A percentile compares a stretch with the other conserved stretches of the same genome.
phyloP scores from a whole-genome alignment of 2,113 vertebrate genomes.

The Aptenodytes forsteri region DNA sequence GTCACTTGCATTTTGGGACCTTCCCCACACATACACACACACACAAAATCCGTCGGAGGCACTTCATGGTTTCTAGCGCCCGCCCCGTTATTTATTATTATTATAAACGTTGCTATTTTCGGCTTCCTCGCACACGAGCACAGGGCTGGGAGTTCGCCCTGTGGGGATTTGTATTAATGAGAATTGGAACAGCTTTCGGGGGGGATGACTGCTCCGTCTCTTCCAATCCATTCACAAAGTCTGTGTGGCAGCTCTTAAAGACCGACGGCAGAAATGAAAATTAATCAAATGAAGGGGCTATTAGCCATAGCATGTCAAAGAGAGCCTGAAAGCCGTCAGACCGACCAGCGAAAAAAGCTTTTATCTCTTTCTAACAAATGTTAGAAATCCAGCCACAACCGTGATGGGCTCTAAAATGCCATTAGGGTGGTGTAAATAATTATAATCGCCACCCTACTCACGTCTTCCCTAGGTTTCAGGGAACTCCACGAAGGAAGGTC shows the following conservation, averaged over 20 bases:
- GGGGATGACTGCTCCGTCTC: conserved; percentile 4
- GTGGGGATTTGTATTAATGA: conserved; percentile 36
- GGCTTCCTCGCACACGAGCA: not conserved
- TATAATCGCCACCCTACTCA: not conserved
- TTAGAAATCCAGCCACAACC: not conserved
- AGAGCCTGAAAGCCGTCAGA: not conserved
- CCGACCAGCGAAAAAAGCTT: not conserved
- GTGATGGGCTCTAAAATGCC: not conserved
- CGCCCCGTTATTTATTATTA: not conserved
- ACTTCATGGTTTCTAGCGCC: not conserved
- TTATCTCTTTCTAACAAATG: not conserved
- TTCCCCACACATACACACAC: not conserved
- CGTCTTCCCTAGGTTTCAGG: not conserved
- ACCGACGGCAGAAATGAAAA: not conserved
- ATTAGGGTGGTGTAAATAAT: not conserved
- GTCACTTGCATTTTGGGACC: conserved; percentile 31
- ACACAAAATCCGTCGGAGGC: not conserved
- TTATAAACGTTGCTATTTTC: conserved; percentile 36
- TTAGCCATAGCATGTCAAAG: conserved; percentile 5
- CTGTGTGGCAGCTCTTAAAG: conserved; percentile 22
- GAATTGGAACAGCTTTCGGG: conserved; percentile 27
- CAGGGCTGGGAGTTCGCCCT: not conserved
- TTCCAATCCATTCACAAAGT: conserved; percentile 56
- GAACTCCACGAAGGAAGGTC: not conserved
- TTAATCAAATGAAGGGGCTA: conserved; percentile 26